Base-by-base conservation (phyloP, 1,140 invertebrate species). In the Drosophila orosa region DNA sequence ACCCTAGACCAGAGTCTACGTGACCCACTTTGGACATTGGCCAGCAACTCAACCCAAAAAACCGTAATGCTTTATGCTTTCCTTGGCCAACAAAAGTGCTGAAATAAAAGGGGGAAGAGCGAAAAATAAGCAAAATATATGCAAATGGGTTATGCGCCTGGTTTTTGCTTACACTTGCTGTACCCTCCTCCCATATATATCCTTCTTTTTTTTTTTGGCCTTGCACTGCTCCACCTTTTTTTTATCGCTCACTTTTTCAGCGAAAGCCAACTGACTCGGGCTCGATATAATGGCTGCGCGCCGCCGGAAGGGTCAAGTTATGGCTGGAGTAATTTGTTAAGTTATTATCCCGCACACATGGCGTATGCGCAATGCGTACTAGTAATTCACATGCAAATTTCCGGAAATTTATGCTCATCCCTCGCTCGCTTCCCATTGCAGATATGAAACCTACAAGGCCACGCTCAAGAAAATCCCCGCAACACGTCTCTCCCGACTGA, bases 361-460 rank as follows among this genome's bases (percentile, higher is more conserved):
- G 78, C 77, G 69, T 71, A 79, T 80, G 65, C 59, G 66, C 59
- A 73, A 45, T 67, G 79, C 79, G 60, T 50, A 63, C 13, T n/a
- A 74, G 47, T 74, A 74, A 74, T 81, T 81, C 65, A 42, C 25
- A 81, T 81, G 78, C 58, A 73, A 81, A 81, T 81, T 69, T 44
- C 24, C 10, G 12, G 15, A 40, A 71, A 69, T 44, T 65, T 44
- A 62, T 52, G 24, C 35, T 24, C 39, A 61, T 54, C 56, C 56
- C 22, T 39, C 17, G 27, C 27, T 27, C 9, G 4, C 5, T 60
- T 50, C 7, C 40, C 15, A 15, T 82, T 83, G 50, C 85, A 95
- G 99, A 59, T 98, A 98, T 93, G 98, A 99, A 94, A 99, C 98
- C 39, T 99, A 98, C 93, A 98, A 98, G 92, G 96, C 96, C 27